Evolutionary conservation across 2,797 vertebrate species (phyloP), one percentile per base, ranked within the genome.

Genomic region (Enteromius argenteus): DNA sequence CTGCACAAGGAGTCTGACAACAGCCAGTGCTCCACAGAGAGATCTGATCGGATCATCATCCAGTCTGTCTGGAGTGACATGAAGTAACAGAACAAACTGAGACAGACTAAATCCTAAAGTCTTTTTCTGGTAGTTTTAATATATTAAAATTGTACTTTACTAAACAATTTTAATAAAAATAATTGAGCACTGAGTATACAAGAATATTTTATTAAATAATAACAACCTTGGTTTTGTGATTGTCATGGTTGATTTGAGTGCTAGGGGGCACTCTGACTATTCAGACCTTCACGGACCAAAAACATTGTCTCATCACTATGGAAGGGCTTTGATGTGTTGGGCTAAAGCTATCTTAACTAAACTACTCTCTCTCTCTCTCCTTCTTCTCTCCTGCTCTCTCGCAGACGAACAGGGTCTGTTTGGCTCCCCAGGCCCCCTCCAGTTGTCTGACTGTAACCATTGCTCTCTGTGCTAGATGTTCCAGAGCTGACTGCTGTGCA

Each of bases 361-460:
- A 83, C 51, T 27, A 62, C 71, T 39, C 60, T n/a, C 69, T 76
- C 80, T 64, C 49, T 73, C 74, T 42, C 78, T 82, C 49, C 37
- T 62, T 68, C 51, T 68, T 66, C 80, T 77, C 56, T 21, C 84
- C 60, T 82, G 6, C 51, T 35, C 60, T 81, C 79, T 62, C 6
- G 2, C 58, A 84, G 75, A 81, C 13, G 39, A 32, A 64, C 68
- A 86, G 85, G 89, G 89, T 90, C 90, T 90, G 86, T 88, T 89
- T 88, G 90, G 90, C 88, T 89, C 90, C 88, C 90, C 83, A 83
- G 90, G 90, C 44, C 72, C 86, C 77, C 73, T 86, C 72, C 77
- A 86, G 86, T 60, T 83, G 77, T 81, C 66, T 75, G 58, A 44
- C 35, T 80, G 49, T 64, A 75, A 42, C 66, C 60, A 83, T 30